Evolutionary conservation across 2,888 invertebrate genomes (phyloP).

Genomic region (Phrixothrix hirtus): DNA sequence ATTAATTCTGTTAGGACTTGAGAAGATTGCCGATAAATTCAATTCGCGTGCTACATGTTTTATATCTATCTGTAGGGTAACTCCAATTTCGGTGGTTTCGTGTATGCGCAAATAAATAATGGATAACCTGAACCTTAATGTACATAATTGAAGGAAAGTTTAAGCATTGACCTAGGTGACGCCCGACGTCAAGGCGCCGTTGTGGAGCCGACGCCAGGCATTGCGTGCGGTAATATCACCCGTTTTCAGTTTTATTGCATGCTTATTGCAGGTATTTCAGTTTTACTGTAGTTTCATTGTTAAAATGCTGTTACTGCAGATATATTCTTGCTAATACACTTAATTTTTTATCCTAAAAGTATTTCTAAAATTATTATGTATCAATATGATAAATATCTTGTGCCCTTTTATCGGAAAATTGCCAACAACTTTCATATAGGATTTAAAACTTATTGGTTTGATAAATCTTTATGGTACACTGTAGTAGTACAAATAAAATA

Average conservation of each 20-base stretch:
- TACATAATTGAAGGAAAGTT: constrained; percentile 29
- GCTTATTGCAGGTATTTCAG: constrained; percentile 40
- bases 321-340: constrained; percentile 15
- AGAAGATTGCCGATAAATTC: too few species aligned
- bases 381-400: too few species aligned
- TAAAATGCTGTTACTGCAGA: constrained; percentile 20
- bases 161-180: constrained; percentile 35
- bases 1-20: too few species aligned
- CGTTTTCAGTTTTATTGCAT: constrained; percentile 40
- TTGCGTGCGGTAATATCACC: constrained; percentile 41
- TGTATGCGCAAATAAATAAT: constrained; percentile 26
- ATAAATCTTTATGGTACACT: too few species aligned
- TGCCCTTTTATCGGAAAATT: too few species aligned
- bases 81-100: constrained; percentile 19
- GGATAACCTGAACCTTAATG: constrained; percentile 26
- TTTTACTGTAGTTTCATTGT: constrained; percentile 36
- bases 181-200: constrained; percentile 42
- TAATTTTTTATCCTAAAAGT: constrained; percentile 12
- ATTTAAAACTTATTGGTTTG: too few species aligned
- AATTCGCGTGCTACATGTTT: constrained; percentile 14
- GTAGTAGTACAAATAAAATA: too few species aligned
- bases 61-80: constrained; percentile 6
- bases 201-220: constrained; percentile 33
- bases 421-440: too few species aligned
- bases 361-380: too few species aligned